These are phyloP conservation scores for Coremacera marginata DNA, from an alignment of 2,888 invertebrate species.

Conservation along the genomic window DNA sequence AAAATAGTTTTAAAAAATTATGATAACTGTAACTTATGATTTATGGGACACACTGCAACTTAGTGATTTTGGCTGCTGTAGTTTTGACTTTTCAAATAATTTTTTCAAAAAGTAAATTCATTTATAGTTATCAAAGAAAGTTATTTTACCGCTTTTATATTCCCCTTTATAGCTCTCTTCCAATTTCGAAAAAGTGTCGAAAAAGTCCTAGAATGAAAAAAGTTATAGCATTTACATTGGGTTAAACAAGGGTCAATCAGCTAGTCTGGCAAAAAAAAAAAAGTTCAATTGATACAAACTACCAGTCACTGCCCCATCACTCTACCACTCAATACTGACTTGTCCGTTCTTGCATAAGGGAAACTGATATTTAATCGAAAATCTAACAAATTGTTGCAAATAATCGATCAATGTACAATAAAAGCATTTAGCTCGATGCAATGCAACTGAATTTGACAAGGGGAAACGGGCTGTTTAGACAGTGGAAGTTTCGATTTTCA, in stretches of 20 bases:
- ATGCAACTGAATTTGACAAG: not conserved
- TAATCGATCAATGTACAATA: conserved; percentile 13
- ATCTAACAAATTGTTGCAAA: conserved; percentile 26
- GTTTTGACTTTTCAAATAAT: too few relatives aligned
- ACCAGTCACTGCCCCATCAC: not conserved
- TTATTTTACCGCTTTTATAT: too few relatives aligned
- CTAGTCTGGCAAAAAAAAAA: not conserved
- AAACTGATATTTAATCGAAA: conserved; percentile 10
- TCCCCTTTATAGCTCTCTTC: too few relatives aligned
- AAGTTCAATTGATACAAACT: not conserved
- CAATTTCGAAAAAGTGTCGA: too few relatives aligned
- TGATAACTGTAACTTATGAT: too few relatives aligned
- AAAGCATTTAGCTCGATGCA: not conserved
- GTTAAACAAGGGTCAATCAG: not conserved
- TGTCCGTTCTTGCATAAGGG: not conserved
- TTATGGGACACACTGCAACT: too few relatives aligned
- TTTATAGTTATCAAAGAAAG: too few relatives aligned
- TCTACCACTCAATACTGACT: not conserved
- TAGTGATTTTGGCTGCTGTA: too few relatives aligned
- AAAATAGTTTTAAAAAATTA: too few relatives aligned
- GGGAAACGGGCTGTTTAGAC: not conserved
- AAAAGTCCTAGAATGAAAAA: too few relatives aligned
- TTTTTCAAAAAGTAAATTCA: too few relatives aligned
- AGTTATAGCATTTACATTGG: not conserved
- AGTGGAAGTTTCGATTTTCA: not conserved